Evolutionary conservation across 1,140 invertebrate genomes (phyloP).

Genomic region (Trachymyrmex cornetzi): DNA sequence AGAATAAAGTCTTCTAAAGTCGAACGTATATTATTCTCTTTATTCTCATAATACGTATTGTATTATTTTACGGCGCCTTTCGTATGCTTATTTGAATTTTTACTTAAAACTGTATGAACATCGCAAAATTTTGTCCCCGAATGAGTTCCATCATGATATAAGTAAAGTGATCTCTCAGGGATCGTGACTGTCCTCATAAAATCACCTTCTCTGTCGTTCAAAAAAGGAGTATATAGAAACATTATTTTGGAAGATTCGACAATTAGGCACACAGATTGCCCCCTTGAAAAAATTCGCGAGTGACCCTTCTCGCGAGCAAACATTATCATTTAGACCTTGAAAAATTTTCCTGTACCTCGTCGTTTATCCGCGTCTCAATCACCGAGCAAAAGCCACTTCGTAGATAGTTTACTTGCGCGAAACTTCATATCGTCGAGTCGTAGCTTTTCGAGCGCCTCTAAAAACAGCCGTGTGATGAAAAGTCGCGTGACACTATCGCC

Average conservation of each 20-base stretch:
- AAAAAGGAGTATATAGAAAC: slow-evolving; percentile 36
- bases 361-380: neutral
- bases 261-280: slow-evolving; percentile 40
- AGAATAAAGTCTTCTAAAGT: neutral
- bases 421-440: neutral
- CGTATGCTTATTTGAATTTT: neutral
- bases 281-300: neutral
- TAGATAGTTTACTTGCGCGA: neutral
- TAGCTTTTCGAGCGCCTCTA: neutral
- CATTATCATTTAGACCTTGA: slow-evolving; percentile 2
- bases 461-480: neutral
- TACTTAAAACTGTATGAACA: neutral
- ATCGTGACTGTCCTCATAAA: neutral
- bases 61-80: neutral
- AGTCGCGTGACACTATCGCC: neutral
- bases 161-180: neutral
- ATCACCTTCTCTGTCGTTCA: neutral
- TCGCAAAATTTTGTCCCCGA: slow-evolving; percentile 8
- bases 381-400: neutral
- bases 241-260: slow-evolving; percentile 56
- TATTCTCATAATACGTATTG: neutral
- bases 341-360: neutral
- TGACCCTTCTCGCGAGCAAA: neutral
- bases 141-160: neutral
- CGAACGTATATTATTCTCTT: neutral